A percentile compares a stretch with the other conserved stretches of the same genome.
Evolutionary conservation across 1,140 invertebrate genomes (phyloP).

Genomic region (Orius insidiosus): DNA sequence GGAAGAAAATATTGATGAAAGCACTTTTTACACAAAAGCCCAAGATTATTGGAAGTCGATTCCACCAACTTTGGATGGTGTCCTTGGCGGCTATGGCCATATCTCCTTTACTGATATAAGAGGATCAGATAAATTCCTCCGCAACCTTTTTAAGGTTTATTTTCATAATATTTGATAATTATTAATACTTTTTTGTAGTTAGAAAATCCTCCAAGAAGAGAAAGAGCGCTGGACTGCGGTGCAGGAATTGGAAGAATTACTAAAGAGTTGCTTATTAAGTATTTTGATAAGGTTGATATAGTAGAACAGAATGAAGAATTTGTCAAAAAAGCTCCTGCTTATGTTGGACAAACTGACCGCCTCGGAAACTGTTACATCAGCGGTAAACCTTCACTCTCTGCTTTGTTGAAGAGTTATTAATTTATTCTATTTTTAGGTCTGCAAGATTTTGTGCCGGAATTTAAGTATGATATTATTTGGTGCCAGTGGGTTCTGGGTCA

Average conservation of each 20-base stretch:
- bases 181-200: constrained; percentile 23
- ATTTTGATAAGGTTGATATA: constrained; percentile 78
- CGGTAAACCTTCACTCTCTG: constrained; percentile 32
- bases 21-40: constrained; percentile 43
- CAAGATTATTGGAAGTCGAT: constrained; percentile 68
- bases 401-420: too few species aligned
- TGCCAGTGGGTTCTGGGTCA: constrained; percentile 95
- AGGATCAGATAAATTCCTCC: constrained; percentile 40
- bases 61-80: constrained; percentile 81
- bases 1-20: neutral
- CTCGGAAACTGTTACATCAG: constrained; percentile 50
- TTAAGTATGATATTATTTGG: constrained; percentile 91
- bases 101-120: constrained; percentile 73
- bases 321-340: constrained; percentile 50
- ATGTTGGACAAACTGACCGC: constrained; percentile 32
- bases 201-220: constrained; percentile 35
- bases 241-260: constrained; percentile 92
- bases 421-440: constrained; percentile 43
- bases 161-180: neutral
- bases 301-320: constrained; percentile 87
- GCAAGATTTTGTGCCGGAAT: constrained; percentile 68
- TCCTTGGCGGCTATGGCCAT: constrained; percentile 81
- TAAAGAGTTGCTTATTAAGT: constrained; percentile 67
- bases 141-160: constrained; percentile 9
- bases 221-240: constrained; percentile 81